Evolutionary conservation across 2,888 invertebrate genomes (phyloP).

Genomic region (Agonopterix subpropinquella): DNA sequence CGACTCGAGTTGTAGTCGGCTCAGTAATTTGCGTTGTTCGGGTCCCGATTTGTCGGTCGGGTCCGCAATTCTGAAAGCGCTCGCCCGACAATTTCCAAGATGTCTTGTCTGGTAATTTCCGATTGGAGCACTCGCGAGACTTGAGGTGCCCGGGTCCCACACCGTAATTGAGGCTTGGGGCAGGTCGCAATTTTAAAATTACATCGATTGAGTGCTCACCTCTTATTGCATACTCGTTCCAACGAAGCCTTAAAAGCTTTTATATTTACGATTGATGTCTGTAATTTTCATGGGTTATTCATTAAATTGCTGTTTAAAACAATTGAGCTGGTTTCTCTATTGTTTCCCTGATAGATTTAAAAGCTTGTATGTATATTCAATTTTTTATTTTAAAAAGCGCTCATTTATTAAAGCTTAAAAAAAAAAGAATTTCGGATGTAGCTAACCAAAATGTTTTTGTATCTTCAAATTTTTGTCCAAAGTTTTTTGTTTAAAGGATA

Average conservation of each 20-base stretch:
- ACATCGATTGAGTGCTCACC: slow-evolving; percentile 60
- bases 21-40: slow-evolving; percentile 61
- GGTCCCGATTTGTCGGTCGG: slow-evolving; percentile 56
- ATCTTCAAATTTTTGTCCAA: not conserved
- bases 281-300: slow-evolving; percentile 37
- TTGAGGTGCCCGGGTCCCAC: slow-evolving; percentile 41
- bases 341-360: not conserved
- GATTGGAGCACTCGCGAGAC: slow-evolving; percentile 48
- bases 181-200: slow-evolving; percentile 69
- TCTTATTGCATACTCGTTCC: slow-evolving; percentile 37
- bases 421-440: not conserved
- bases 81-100: slow-evolving; percentile 55
- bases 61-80: slow-evolving; percentile 51
- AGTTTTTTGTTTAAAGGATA: slow-evolving; percentile 2
- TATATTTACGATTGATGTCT: slow-evolving; percentile 37
- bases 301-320: slow-evolving; percentile 50
- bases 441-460: too few species aligned
- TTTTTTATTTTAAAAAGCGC: not conserved
- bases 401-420: not conserved
- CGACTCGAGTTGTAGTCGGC: slow-evolving; percentile 39
- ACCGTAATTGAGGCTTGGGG: slow-evolving; percentile 60
- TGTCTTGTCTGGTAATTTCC: slow-evolving; percentile 60
- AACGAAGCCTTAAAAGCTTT: slow-evolving; percentile 43
- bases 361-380: not conserved
- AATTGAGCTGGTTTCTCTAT: slow-evolving; percentile 25